phyloP scores from a whole-genome alignment of 2,113 vertebrate species.

The Amphiprion percula region DNA sequence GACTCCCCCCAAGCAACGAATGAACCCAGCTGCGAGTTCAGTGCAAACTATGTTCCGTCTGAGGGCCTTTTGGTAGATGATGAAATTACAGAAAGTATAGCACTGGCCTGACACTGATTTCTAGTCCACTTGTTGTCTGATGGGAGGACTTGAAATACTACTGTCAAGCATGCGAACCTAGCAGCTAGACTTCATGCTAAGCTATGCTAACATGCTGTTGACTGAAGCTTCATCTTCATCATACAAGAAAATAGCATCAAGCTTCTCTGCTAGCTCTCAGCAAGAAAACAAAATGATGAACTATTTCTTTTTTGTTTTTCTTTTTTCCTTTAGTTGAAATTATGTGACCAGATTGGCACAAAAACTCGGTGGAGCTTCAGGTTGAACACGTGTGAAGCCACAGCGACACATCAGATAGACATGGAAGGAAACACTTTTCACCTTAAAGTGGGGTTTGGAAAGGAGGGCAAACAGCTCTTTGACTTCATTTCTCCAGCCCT shows the following conservation, averaged over 20 bases:
- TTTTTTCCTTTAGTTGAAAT: not conserved
- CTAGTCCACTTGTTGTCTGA: no score
- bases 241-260: no score
- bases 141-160: no score
- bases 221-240: not conserved
- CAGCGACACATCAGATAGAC: not conserved
- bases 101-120: no score
- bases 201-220: not conserved
- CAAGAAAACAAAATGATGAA: not conserved
- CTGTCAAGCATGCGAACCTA: no score
- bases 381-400: slow-evolving; percentile 2
- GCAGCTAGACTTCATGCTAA: not conserved
- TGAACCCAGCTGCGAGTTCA: no score
- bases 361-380: not conserved
- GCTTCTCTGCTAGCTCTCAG: not conserved
- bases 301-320: not conserved
- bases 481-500: slow-evolving; percentile 62
- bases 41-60: no score
- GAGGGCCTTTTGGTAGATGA: no score
- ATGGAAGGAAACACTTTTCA: slow-evolving; percentile 46
- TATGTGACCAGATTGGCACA: not conserved
- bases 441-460: slow-evolving; percentile 79
- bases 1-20: no score
- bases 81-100: not conserved
- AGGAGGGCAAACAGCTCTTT: slow-evolving; percentile 74